phyloP scores from a whole-genome alignment of 1,140 invertebrate genomes.

The Geopemphigus sp. region DNA sequence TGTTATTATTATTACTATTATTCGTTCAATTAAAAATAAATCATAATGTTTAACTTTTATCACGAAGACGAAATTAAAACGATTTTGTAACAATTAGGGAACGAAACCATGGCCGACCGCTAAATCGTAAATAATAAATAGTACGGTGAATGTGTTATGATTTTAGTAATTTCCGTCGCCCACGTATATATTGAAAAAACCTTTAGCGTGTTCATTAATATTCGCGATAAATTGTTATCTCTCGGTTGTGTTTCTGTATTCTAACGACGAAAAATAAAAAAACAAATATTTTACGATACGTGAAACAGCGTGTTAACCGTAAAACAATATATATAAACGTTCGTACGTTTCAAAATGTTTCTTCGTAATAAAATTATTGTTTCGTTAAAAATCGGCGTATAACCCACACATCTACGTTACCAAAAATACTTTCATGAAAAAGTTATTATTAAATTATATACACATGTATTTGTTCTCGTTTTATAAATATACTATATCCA shows the following conservation, averaged over 20 bases:
- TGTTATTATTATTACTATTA: not conserved
- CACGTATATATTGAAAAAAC: not conserved
- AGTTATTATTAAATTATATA: no score
- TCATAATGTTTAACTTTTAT: not conserved
- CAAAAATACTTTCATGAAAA: no score
- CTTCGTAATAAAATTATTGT: not conserved
- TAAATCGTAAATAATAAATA: not conserved
- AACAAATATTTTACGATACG: no score
- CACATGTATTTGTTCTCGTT: no score
- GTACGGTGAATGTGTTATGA: not conserved
- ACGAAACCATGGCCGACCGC: no score
- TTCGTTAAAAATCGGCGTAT: not conserved
- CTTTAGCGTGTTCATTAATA: constrained; percentile 14
- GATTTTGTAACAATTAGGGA: not conserved
- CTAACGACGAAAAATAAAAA: not conserved
- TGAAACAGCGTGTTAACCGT: no score
- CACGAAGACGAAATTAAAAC: not conserved
- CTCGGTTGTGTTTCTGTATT: not conserved
- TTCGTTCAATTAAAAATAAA: not conserved
- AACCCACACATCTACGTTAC: no score
- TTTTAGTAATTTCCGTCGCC: not conserved
- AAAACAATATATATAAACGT: no score
- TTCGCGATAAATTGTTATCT: not conserved
- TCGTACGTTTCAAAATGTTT: no score
- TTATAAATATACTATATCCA: no score